phyloP scores from a whole-genome alignment of 2,888 invertebrate species.

The Meloe dianella region DNA sequence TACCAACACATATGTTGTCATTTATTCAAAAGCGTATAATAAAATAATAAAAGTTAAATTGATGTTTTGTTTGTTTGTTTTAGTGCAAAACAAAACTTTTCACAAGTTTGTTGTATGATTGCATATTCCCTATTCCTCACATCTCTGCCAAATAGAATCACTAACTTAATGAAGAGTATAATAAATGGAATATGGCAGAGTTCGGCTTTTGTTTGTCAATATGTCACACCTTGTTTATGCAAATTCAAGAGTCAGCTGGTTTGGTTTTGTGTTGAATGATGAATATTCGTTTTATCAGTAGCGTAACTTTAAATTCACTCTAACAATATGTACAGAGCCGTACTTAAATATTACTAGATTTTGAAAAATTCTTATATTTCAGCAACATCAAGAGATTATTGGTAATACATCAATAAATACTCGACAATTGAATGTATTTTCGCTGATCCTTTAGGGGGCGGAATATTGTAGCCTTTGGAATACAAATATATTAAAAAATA shows the following conservation, averaged over 20 bases:
- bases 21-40: neutral
- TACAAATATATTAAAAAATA: too few relatives aligned
- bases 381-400: too few relatives aligned
- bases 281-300: conserved; percentile 38
- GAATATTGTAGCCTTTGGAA: too few relatives aligned
- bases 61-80: neutral
- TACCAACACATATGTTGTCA: neutral
- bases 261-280: conserved; percentile 22
- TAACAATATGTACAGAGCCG: too few relatives aligned
- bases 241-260: conserved; percentile 45
- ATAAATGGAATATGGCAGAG: conserved; percentile 38
- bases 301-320: too few relatives aligned
- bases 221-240: conserved; percentile 47
- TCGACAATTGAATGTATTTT: too few relatives aligned
- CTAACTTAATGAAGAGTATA: conserved; percentile 32
- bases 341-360: too few relatives aligned
- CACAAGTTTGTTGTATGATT: neutral
- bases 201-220: conserved; percentile 42
- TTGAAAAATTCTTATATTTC: too few relatives aligned
- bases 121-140: neutral
- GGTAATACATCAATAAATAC: too few relatives aligned
- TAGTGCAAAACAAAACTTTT: neutral
- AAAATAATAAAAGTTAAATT: neutral
- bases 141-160: neutral
- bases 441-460: too few relatives aligned